Percentiles rank a stretch among this genome's conserved stretches.
phyloP scores from a whole-genome alignment of 2,888 invertebrate species.

The Gymnocheta viridis region DNA sequence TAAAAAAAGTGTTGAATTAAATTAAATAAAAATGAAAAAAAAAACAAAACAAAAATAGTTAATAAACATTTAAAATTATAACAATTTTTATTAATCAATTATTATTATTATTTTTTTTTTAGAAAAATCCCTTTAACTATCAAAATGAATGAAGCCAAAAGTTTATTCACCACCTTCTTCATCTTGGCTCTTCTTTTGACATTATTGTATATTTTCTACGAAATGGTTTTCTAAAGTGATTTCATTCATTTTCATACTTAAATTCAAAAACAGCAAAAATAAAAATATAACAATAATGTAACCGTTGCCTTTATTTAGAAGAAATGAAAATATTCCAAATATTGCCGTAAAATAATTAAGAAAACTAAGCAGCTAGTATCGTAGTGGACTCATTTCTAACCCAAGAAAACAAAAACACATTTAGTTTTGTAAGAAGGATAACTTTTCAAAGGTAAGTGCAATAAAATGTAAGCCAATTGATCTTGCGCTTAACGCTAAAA shows the following conservation, averaged over 20 bases:
- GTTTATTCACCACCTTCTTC: constrained; percentile 87
- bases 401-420: constrained; percentile 11
- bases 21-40: too few species aligned
- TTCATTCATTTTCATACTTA: constrained; percentile 21
- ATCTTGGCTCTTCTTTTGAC: constrained; percentile 87
- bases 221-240: constrained; percentile 82
- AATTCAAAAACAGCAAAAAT: constrained; percentile 16
- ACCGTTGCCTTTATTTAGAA: constrained; percentile 61
- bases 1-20: background rate
- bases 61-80: background rate
- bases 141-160: constrained; percentile 85
- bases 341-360: constrained; percentile 61
- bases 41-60: too few species aligned
- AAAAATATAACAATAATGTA: constrained; percentile 27
- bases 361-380: constrained; percentile 66
- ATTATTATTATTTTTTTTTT: constrained; percentile 58
- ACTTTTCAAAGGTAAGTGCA: constrained; percentile 44
- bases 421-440: constrained; percentile 57
- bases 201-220: constrained; percentile 87
- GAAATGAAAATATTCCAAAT: constrained; percentile 64
- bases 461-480: background rate
- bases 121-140: constrained; percentile 44
- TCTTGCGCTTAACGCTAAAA: background rate
- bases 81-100: constrained; percentile 28
- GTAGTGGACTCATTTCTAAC: constrained; percentile 56